Base-by-base conservation (phyloP, 2,888 invertebrate genomes). In the Platycheirus rosarum region DNA sequence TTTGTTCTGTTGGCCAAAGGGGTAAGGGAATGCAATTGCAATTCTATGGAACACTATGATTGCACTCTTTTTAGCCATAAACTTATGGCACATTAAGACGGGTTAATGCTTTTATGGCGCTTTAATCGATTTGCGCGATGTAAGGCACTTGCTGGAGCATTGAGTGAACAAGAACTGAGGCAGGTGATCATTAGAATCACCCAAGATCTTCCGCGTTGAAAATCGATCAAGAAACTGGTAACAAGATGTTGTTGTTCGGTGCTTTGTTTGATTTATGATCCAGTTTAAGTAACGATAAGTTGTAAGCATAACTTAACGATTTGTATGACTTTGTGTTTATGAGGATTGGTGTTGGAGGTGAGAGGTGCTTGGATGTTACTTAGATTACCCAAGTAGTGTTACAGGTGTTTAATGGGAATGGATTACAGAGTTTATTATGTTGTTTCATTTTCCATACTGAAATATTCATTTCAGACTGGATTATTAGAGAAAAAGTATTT, bases 151-250 rank as follows among this genome's bases (percentile, higher is more conserved):
- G 11, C 13, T 53, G 14, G n/a, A n/a, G n/a, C n/a, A n/a, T n/a
- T 37, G 35, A 7, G 2, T 26, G 46, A 29, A 20, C 14, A 14
- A 55, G 51, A 62, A 73, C 53, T 60, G 32, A 16, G 32, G 29
- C 60, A 62, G 20, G 60, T 78, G 66, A 68, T 73, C 66, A 32
- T 62, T 55, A 73, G 78, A 78, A 73, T 48, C 66, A 53, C 46
- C n/a, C 57, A 66, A 53, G 65, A 78, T 78, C 78, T 78, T 78
- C 78, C 78, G 73, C 62, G 46, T 78, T 78, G 26, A 51, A 51
- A 71, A 71, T 32, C 66, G 66, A 46, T 62, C 51, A 40, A 46
- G 29, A 73, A 66, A 66, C 60, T 40, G 40, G 71, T 71, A 23
- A 70, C 35, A 46, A 65, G 57, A 57, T 18, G 48, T 9, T 29